Conservation (phyloP, 2,797 vertebrate genomes). For the Synanceia verrucosa region DNA sequence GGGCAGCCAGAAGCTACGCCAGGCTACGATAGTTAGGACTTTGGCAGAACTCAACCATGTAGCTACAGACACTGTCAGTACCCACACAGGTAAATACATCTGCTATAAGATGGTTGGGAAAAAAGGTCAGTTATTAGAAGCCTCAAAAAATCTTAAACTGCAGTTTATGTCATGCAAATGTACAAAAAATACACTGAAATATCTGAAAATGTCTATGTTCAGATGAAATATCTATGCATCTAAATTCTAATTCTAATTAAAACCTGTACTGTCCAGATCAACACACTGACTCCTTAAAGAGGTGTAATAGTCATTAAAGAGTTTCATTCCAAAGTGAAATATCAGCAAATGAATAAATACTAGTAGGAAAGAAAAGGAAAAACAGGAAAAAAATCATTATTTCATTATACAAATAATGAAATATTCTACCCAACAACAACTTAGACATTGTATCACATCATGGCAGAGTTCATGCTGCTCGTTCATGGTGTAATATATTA, state of each 20-base stretch:
- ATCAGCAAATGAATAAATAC: not conserved
- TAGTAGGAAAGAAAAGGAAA: not conserved
- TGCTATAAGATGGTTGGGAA: not conserved
- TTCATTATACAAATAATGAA: not conserved
- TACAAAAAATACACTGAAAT: not conserved
- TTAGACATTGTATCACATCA: too few relatives aligned
- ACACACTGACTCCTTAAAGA: too few relatives aligned
- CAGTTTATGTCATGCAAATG: not conserved
- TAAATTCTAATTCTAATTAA: slow-evolving; percentile 23
- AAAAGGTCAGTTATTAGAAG: not conserved
- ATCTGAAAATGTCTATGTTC: slow-evolving; percentile 5
- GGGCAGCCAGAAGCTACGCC: slow-evolving; percentile 75
- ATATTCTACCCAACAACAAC: too few relatives aligned
- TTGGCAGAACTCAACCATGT: slow-evolving; percentile 37
- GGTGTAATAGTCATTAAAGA: not conserved
- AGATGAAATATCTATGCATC: slow-evolving; percentile 7
- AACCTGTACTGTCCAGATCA: too few relatives aligned
- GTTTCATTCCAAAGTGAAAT: not conserved
- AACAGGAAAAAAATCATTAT: not conserved
- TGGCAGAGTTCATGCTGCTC: slow-evolving; percentile 31
- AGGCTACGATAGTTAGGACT: slow-evolving; percentile 55
- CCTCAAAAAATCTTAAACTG: not conserved
- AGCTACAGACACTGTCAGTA: slow-evolving; percentile 21
- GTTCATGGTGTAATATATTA: slow-evolving; percentile 14
- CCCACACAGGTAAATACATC: slow-evolving; percentile 8